Evolutionary conservation across 1,140 invertebrate species (phyloP).

Genomic region (Dreissena rostriformis): DNA sequence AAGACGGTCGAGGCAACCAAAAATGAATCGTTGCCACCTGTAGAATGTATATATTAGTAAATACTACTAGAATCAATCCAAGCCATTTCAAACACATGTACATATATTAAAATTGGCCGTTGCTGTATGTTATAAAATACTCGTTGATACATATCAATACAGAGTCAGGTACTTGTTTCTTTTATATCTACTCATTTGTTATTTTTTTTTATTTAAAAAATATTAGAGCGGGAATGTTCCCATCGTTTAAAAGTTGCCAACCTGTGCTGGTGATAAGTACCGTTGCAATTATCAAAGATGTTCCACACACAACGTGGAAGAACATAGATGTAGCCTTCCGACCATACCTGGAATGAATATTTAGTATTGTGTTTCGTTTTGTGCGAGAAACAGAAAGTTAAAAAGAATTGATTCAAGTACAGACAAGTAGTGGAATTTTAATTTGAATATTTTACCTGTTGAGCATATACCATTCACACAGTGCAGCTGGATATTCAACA

Average conservation of each 20-base stretch:
- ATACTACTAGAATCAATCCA: too few relatives aligned
- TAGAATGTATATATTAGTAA: too few relatives aligned
- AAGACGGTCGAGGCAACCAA: slow-evolving; percentile 73
- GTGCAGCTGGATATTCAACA: slow-evolving; percentile 87
- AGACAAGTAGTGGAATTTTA: background rate
- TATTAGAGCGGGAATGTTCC: background rate
- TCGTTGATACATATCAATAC: too few relatives aligned
- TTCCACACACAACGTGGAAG: slow-evolving; percentile 43
- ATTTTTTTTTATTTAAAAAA: too few relatives aligned
- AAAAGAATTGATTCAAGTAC: background rate
- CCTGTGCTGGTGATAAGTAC: slow-evolving; percentile 38
- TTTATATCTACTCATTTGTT: too few relatives aligned
- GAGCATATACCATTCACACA: slow-evolving; percentile 46
- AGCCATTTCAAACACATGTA: too few relatives aligned
- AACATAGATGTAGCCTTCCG: slow-evolving; percentile 35
- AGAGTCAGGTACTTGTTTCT: too few relatives aligned
- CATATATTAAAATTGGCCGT: too few relatives aligned
- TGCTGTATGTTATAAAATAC: too few relatives aligned
- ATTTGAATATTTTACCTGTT: slow-evolving; percentile 24
- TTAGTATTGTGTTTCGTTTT: background rate
- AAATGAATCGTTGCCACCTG: slow-evolving; percentile 32
- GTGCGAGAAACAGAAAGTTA: too few relatives aligned
- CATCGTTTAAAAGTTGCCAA: slow-evolving; percentile 28
- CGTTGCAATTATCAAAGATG: slow-evolving; percentile 29
- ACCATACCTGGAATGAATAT: slow-evolving; percentile 17